Evolutionary conservation across 2,888 invertebrate species (phyloP).

Genomic region (Luffia ferchaultella): DNA sequence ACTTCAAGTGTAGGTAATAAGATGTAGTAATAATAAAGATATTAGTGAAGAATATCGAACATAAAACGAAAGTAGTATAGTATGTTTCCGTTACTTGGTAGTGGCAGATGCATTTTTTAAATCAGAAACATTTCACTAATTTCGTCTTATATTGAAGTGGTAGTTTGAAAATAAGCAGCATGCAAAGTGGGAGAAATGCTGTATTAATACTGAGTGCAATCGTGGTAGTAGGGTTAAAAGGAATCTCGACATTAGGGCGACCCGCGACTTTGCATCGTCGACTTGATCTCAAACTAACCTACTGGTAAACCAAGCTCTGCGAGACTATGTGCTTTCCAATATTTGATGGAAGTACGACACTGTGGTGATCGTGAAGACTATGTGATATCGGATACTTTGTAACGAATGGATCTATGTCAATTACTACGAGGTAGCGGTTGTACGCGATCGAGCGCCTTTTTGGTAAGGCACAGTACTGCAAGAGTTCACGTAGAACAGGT

Average conservation of each 20-base stretch:
- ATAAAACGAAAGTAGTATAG: too few species aligned
- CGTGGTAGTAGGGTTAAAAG: conserved; percentile 42
- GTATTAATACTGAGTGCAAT: conserved; percentile 48
- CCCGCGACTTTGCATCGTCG: conserved; percentile 39
- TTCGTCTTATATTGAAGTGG: conserved; percentile 33
- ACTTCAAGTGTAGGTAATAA: too few species aligned
- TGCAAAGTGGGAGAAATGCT: conserved; percentile 57
- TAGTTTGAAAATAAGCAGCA: conserved; percentile 50
- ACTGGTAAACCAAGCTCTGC: conserved; percentile 57
- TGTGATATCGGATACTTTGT: conserved; percentile 51
- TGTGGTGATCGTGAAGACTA: conserved; percentile 53
- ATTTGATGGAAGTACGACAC: conserved; percentile 49
- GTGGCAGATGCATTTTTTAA: too few species aligned
- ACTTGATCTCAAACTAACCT: conserved; percentile 58
- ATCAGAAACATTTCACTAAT: conserved; percentile 27
- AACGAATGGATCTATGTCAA: conserved; percentile 51
- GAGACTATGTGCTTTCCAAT: conserved; percentile 57
- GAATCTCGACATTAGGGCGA: conserved; percentile 35
- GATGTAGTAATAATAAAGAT: too few species aligned
- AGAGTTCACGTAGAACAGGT: too few species aligned
- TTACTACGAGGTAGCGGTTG: conserved; percentile 55
- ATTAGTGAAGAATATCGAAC: too few species aligned
- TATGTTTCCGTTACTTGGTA: too few species aligned
- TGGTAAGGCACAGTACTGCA: conserved; percentile 54
- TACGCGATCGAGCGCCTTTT: conserved; percentile 57